Conservation (phyloP, 2,888 invertebrate species). For the Notocelia uddmanniana region DNA sequence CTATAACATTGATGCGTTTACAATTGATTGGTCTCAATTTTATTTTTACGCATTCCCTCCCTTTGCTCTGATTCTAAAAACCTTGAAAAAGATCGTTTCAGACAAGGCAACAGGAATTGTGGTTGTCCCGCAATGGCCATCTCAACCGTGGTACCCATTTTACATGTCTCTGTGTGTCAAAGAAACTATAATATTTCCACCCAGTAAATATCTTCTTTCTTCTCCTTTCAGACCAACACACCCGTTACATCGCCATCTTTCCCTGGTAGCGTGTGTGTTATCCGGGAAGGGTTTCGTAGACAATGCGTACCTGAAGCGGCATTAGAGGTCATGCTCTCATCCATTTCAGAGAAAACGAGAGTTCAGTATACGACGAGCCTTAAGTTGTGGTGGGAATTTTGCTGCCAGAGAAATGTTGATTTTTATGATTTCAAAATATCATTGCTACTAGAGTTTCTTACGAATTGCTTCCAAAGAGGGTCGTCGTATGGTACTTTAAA, state of each 20-base stretch:
- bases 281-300: conserved; percentile 16
- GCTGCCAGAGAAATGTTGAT: background rate
- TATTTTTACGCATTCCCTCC: conserved; percentile 10
- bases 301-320: conserved; percentile 14
- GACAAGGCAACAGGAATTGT: conserved; percentile 19
- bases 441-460: conserved; percentile 11
- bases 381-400: conserved; percentile 24
- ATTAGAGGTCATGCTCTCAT: conserved; percentile 15
- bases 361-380: conserved; percentile 20
- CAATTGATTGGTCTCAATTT: background rate
- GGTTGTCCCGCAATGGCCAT: conserved; percentile 14
- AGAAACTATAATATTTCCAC: conserved; percentile 5
- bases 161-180: background rate
- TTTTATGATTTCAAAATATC: conserved; percentile 1
- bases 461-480: background rate
- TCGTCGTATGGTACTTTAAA: conserved; percentile 23
- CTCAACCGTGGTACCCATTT: conserved; percentile 20
- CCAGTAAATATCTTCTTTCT: conserved; percentile 6
- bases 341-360: conserved; percentile 11
- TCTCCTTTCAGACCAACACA: conserved; percentile 27
- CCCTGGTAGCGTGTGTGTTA: conserved; percentile 32
- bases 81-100: background rate
- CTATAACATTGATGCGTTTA: conserved; percentile 7
- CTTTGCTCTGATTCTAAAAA: background rate
- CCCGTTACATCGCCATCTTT: conserved; percentile 32